A percentile compares a stretch with the other conserved stretches of the same genome.
Evolutionary conservation across 2,797 vertebrate genomes (phyloP).

Genomic region (Synanceia verrucosa): DNA sequence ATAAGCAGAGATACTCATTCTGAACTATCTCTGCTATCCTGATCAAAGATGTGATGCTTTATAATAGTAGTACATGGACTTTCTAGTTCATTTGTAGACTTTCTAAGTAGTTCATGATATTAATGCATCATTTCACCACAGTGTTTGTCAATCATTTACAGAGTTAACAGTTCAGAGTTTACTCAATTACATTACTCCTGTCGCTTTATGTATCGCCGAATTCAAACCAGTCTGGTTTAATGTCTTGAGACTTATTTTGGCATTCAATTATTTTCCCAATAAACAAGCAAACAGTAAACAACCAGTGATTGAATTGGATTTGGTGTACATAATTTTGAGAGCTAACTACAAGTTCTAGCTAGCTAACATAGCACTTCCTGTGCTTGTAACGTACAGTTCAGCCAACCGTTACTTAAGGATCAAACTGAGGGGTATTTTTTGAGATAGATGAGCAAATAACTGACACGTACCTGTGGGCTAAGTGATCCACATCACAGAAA

Average conservation of each 20-base stretch:
- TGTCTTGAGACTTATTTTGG: not conserved
- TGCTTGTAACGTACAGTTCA: not conserved
- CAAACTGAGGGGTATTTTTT: too few relatives aligned
- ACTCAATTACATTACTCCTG: not conserved
- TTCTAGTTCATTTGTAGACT: not conserved
- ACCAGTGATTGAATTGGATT: accelerated
- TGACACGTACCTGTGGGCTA: slow-evolving; percentile 29
- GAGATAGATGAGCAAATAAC: not conserved
- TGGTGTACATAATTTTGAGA: not conserved
- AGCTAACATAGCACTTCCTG: slow-evolving; percentile 10
- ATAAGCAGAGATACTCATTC: too few relatives aligned
- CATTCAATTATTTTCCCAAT: not conserved
- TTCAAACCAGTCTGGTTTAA: not conserved
- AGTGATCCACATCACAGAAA: not conserved
- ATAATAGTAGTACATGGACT: not conserved
- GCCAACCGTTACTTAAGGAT: not conserved
- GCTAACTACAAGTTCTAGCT: slow-evolving; percentile 10
- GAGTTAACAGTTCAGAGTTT: not conserved
- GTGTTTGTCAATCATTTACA: not conserved
- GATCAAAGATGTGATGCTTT: not conserved
- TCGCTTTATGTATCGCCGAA: not conserved
- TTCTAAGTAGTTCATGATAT: not conserved
- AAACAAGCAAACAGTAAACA: not conserved
- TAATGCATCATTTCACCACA: not conserved
- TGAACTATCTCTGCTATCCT: too few relatives aligned